These are phyloP conservation scores for Agonopterix arenella DNA, from an alignment of 2,888 invertebrate species.

Conservation along the genomic window DNA sequence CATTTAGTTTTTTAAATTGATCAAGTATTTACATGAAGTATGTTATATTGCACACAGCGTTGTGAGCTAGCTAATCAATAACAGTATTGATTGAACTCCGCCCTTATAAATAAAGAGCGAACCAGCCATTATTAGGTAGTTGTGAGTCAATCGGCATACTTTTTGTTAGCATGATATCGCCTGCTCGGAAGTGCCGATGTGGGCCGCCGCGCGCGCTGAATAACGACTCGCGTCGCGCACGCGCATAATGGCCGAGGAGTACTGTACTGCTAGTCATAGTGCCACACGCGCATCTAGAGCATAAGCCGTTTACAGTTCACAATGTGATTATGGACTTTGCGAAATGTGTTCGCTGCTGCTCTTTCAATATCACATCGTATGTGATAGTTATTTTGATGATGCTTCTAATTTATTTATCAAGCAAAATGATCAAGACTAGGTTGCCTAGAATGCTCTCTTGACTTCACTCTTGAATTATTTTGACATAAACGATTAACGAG, in stretches of 20 bases:
- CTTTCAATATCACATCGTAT: too few species aligned
- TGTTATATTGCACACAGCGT: too few species aligned
- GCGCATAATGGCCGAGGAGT: constrained; percentile 11
- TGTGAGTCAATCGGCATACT: neutral
- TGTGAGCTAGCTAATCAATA: too few species aligned
- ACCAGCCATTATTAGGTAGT: neutral
- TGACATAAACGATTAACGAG: too few species aligned
- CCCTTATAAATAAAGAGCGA: constrained; percentile 2
- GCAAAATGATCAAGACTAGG: too few species aligned
- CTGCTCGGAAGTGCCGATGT: constrained; percentile 17
- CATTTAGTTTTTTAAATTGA: too few species aligned
- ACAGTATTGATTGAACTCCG: neutral
- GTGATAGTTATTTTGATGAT: too few species aligned
- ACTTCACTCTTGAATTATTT: too few species aligned
- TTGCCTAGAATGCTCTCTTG: too few species aligned
- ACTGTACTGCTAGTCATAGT: neutral
- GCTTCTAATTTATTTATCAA: too few species aligned
- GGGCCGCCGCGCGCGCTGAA: constrained; percentile 29
- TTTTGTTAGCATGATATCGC: constrained; percentile 1
- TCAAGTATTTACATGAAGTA: neutral
- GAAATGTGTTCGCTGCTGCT: too few species aligned
- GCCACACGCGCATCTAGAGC: neutral
- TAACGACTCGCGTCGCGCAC: constrained; percentile 17
- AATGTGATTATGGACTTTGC: neutral
- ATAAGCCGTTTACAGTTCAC: constrained; percentile 12